Evolutionary conservation across 1,140 invertebrate species (phyloP).

Genomic region (Periplaneta americana): DNA sequence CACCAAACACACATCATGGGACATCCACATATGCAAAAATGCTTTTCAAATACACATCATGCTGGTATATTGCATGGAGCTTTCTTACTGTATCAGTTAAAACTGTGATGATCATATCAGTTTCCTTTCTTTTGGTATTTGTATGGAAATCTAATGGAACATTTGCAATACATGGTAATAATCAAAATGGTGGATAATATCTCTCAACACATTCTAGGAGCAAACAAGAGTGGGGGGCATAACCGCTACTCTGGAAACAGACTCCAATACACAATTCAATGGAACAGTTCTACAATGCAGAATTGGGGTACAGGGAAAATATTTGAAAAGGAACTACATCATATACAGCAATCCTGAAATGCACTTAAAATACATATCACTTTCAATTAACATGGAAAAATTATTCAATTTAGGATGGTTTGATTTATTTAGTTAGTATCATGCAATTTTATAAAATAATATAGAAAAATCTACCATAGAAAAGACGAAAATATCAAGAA

Average conservation of each 20-base stretch:
- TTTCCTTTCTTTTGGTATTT: neutral
- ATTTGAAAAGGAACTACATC: neutral
- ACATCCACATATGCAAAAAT: neutral
- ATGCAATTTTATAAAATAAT: neutral
- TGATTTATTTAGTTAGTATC: neutral
- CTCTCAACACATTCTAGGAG: neutral
- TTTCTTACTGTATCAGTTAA: neutral
- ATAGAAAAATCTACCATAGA: neutral
- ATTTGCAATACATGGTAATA: neutral
- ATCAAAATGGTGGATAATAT: neutral
- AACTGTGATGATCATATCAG: neutral
- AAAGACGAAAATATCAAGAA: neutral
- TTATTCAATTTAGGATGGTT: neutral
- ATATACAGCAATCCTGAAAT: neutral
- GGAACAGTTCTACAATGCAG: neutral
- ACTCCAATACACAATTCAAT: neutral
- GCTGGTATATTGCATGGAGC: neutral
- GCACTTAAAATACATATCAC: neutral
- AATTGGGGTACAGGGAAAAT: neutral
- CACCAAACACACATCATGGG: slow-evolving; percentile 6
- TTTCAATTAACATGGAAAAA: neutral
- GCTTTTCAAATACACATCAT: neutral
- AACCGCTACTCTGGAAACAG: neutral
- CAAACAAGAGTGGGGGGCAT: neutral
- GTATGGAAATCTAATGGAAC: neutral